Percentiles rank a stretch among this genome's conserved stretches.
These are phyloP conservation scores for Parambassis ranga DNA, from an alignment of 2,797 vertebrate species.

Conservation along the genomic window DNA sequence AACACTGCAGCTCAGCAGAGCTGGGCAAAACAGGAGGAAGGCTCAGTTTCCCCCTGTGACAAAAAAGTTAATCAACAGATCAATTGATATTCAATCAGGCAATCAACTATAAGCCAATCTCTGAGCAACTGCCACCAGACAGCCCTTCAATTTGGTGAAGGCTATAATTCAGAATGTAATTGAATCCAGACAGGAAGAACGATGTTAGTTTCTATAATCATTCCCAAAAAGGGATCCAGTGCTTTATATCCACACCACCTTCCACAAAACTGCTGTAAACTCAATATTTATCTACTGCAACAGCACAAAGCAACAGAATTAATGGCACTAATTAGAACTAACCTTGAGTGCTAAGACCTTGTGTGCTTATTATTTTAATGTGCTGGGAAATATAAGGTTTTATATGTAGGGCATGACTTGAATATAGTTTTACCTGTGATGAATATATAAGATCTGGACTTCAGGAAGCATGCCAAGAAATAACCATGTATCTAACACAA, in stretches of 20 bases:
- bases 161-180: not conserved
- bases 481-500: no score
- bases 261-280: not conserved
- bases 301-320: constrained; percentile 7
- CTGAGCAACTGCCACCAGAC: not conserved
- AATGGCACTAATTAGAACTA: constrained; percentile 19
- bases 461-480: no score
- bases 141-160: not conserved
- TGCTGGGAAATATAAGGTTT: no score
- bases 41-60: not conserved
- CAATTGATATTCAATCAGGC: not conserved
- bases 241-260: not conserved
- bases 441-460: no score
- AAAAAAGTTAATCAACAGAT: not conserved
- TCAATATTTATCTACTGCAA: not conserved
- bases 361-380: no score
- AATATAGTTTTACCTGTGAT: no score
- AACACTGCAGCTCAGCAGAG: not conserved
- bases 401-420: no score
- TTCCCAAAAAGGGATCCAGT: not conserved
- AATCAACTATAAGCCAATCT: not conserved
- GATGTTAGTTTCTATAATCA: not conserved
- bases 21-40: not conserved
- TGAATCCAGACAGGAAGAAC: not conserved
- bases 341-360: no score